Evolutionary conservation across 1,140 invertebrate species (phyloP), one percentile per base, ranked within the genome.

Genomic region (Archivesica marissinica): DNA sequence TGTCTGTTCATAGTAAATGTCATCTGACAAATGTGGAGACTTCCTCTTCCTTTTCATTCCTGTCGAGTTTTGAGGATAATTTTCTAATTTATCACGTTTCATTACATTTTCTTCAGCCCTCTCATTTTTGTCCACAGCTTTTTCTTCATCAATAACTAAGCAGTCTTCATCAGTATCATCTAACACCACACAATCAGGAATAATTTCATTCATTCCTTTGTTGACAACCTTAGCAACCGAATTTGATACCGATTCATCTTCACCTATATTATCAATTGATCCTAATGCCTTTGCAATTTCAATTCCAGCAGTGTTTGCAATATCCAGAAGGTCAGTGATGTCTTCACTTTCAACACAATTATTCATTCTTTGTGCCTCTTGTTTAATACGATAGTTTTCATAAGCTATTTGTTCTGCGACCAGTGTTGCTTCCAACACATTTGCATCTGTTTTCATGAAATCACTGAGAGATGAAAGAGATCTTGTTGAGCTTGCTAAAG

Each of bases 21-120:
- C 30, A 33, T 79, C 77, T 38, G 68, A 38, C 20, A 78, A 64
- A 44, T 79, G 59, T 30, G 77, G 56, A 30, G 41, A 61, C 20
- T 13, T 33, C 72, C 25, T 56, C 44, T 79, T 38, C n/a, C 41
- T 64, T 50, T 38, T 15, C 15, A 13, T 44, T 50, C 33, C 44
- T 54, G n/a, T 9, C 13, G 23, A 25, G 9, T 3, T 59, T 39
- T 28, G 33, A 30, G 13, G 2, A 20, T 39, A 13, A 3, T 38
- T n/a, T n/a, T 59, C 47, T 33, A 6, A 17, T n/a, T n/a, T n/a
- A 30, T 0, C 7, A 15, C 13, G 28, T 52, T 54, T 13, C 15
- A 6, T 25, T 33, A 30, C 28, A 30, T 75, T 9, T 1, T n/a
- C 23, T 38, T 59, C 33, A 3, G 23, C 20, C 28, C 7, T 38